Conservation (phyloP, 1,140 invertebrate species). For the Drosophila pectinifera region DNA sequence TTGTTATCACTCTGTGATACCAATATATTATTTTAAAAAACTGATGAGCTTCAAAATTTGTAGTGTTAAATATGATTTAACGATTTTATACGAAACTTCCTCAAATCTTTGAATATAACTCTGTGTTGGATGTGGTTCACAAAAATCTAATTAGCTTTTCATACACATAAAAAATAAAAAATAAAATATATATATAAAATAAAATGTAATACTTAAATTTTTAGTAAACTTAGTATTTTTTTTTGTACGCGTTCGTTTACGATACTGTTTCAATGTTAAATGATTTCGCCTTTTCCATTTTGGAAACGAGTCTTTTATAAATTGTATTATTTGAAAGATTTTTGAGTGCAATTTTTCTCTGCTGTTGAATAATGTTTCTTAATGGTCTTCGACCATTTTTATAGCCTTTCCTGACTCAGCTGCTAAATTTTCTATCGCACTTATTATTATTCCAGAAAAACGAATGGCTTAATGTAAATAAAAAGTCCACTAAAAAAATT, state of each 20-base stretch:
- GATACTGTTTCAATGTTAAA: background rate
- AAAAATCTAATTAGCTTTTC: conserved; percentile 4
- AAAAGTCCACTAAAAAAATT: conserved; percentile 5
- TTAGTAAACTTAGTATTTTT: background rate
- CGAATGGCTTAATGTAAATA: background rate
- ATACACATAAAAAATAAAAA: too few species aligned
- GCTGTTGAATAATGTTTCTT: conserved; percentile 1
- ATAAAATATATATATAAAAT: too few species aligned
- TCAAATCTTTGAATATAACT: background rate
- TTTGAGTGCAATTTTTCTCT: background rate
- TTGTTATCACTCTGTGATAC: too few species aligned
- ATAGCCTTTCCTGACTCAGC: background rate
- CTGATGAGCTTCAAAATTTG: too few species aligned
- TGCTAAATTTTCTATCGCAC: background rate
- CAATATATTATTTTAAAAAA: too few species aligned
- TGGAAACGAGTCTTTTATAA: background rate
- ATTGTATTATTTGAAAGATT: conserved; percentile 2
- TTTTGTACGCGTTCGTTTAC: background rate
- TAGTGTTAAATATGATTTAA: background rate
- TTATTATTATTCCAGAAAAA: conserved; percentile 1
- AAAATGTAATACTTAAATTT: conserved; percentile 7
- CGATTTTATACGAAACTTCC: conserved; percentile 6
- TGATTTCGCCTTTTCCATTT: background rate
- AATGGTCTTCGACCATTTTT: background rate
- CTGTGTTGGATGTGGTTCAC: background rate